Conservation (phyloP, 1,140 invertebrate species). For the Piezodorus guildinii region DNA sequence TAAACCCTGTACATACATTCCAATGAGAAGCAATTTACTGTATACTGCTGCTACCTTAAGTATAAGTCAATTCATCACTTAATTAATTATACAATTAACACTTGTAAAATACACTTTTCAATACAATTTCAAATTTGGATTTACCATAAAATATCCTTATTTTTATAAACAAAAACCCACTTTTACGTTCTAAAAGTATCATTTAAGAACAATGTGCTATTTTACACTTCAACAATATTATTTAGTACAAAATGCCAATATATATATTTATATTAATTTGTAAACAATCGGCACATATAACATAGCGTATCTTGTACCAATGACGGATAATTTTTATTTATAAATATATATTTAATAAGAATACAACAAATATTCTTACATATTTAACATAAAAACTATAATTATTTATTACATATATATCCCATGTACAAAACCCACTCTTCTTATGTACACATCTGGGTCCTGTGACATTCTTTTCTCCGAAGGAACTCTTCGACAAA, state of each 20-base stretch:
- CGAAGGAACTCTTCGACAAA: neutral
- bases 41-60: neutral
- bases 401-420: neutral
- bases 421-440: neutral
- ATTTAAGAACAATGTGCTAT: neutral
- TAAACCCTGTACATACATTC: conserved; percentile 12
- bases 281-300: neutral
- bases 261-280: too few species aligned
- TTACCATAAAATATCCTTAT: conserved; percentile 6
- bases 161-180: neutral
- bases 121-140: neutral
- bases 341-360: too few species aligned
- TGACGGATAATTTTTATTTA: neutral
- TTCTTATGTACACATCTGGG: too few species aligned
- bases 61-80: neutral
- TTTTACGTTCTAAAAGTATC: neutral
- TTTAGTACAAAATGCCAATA: neutral
- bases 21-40: neutral
- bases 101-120: neutral
- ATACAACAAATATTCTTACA: neutral
- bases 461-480: neutral
- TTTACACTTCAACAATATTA: conserved; percentile 9
- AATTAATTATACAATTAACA: conserved; percentile 1
- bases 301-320: neutral
- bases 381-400: neutral